Conservation (phyloP, 1,140 invertebrate species). For the Epicauta chinensis region DNA sequence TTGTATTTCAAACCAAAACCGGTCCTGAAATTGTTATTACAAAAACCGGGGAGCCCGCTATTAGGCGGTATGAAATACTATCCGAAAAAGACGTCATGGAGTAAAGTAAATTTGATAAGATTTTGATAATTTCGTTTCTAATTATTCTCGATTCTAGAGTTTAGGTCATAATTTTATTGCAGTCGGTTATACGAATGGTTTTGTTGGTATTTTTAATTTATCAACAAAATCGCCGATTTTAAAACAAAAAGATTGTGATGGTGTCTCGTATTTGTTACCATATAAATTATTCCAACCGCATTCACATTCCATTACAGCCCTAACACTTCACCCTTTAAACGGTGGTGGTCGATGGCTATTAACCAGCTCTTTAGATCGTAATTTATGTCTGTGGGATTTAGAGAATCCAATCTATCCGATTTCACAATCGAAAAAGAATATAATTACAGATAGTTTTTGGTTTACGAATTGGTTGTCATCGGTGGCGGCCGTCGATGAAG, state of each 20-base stretch:
- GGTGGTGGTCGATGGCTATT: conserved; percentile 29
- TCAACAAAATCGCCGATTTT: conserved; percentile 17
- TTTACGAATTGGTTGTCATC: conserved; percentile 28
- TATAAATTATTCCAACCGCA: conserved; percentile 25
- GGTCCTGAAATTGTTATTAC: conserved; percentile 31
- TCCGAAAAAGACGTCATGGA: conserved; percentile 39
- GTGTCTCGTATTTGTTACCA: conserved; percentile 20
- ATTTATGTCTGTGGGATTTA: conserved; percentile 32
- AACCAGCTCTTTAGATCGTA: conserved; percentile 29
- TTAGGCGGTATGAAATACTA: conserved; percentile 23
- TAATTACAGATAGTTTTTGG: conserved; percentile 31
- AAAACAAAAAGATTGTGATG: conserved; percentile 14
- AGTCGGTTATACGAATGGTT: conserved; percentile 36
- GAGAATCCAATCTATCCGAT: conserved; percentile 13
- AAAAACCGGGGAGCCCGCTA: conserved; percentile 6
- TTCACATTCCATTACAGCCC: conserved; percentile 22
- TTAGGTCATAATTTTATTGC: conserved; percentile 30
- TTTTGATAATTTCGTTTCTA: background rate
- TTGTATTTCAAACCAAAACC: conserved; percentile 36
- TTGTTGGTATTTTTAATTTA: conserved; percentile 32
- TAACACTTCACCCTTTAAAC: conserved; percentile 23
- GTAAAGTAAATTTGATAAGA: conserved; percentile 31
- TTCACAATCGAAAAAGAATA: conserved; percentile 14
- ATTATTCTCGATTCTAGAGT: conserved; percentile 24
- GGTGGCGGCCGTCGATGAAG: conserved; percentile 24